Evolutionary conservation across 2,888 invertebrate species (phyloP), one percentile per base, ranked within the genome.

Genomic region (Belgica antarctica): DNA sequence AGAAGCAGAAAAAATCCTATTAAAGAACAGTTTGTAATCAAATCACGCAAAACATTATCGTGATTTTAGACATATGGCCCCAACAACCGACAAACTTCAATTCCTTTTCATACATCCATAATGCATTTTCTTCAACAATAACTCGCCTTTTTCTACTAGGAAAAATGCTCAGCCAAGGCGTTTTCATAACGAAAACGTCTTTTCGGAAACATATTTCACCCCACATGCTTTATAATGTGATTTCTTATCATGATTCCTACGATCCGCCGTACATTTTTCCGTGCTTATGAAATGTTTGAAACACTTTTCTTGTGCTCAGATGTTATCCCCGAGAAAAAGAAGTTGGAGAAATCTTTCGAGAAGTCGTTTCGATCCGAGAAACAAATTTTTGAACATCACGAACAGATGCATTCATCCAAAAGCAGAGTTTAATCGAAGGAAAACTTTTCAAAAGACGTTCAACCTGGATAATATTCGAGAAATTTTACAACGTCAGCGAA

Each of bases 1-100:
- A 34, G 24, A 22, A 12, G 36, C 22, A 41, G 12, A 22, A 28
- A 19, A 28, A 57, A 68, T 19, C 34, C 19, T 15, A 59, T 59
- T 59, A 68, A 68, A 34, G 12, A 46, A 57, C 68, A 68, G 68
- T 68, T 68, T 68, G 68, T 34, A 68, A 68, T 68, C 68, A 68
- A 68, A 68, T 68, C 68, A 68, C 68, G 68, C 68, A 68, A 57
- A 57, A 68, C 68, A 68, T 68, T 68, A 68, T 68, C 68, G 47
- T 68, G 52, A 52, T 52, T 52, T 52, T 22, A 52, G 52, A 17
- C 52, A 52, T 22, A 52, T 52, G 19, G 28, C 15, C 19, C 27
- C 66, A 63, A 57, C 57, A 22, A 22, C 25, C 27, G 59, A 27
- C 59, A 24, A 59, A 59, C 59, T 27, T 12, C 57, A 61, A 25